Evolutionary conservation across 2,888 invertebrate genomes (phyloP), one percentile per base, ranked within the genome.

Genomic region (Odiellus spinosus): DNA sequence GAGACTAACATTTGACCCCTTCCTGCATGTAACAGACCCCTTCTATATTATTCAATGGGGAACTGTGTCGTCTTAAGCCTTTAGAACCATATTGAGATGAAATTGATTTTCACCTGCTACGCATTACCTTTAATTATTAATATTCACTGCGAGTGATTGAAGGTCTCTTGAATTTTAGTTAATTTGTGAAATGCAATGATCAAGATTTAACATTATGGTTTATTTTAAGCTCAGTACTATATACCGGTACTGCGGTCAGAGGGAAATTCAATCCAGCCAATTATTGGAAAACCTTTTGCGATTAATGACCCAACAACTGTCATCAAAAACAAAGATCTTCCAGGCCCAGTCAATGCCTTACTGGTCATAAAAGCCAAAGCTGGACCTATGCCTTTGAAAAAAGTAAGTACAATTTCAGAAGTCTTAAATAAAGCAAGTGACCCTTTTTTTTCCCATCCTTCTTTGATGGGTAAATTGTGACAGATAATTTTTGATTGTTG

Each of bases 161-260:
- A n/a, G n/a, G n/a, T n/a, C n/a, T n/a, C n/a, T n/a, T n/a, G n/a
- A n/a, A n/a, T n/a, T n/a, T n/a, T n/a, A n/a, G n/a, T n/a, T n/a
- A n/a, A n/a, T n/a, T n/a, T n/a, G n/a, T n/a, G n/a, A n/a, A n/a
- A n/a, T n/a, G n/a, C n/a, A n/a, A n/a, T n/a, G n/a, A n/a, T n/a
- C n/a, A n/a, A n/a, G n/a, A n/a, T n/a, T n/a, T n/a, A n/a, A n/a
- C n/a, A n/a, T n/a, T n/a, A n/a, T n/a, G n/a, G n/a, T n/a, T n/a
- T 84, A 59, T 66, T 90, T 35, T 73, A 76, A 55, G 82, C 83
- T 56, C 76, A 78, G 34, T 87, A 74, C 71, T 90, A 84, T 69
- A 85, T 93, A 60, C 90, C 91, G 15, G 82, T 93, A 32, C 67
- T 88, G 54, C 74, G 90, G 60, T 73, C 79, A 1, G 76, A 78